Evolutionary conservation across 2,797 vertebrate genomes (phyloP).

Genomic region (Choloepus didactylus): DNA sequence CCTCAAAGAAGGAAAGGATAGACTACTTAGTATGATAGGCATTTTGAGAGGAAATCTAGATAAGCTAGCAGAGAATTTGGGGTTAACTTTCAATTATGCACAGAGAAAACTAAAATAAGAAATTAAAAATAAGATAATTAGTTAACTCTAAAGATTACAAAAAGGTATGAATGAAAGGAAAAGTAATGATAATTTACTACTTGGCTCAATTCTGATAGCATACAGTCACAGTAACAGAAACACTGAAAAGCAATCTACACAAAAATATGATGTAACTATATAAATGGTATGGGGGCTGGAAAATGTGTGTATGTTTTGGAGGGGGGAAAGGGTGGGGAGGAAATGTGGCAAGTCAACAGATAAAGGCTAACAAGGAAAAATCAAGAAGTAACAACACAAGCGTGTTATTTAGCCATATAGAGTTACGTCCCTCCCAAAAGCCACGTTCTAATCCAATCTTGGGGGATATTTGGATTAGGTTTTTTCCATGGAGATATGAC

Average conservation of each 20-base stretch:
- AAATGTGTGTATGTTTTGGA: background rate
- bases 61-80: background rate
- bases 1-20: background rate
- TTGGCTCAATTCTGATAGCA: background rate
- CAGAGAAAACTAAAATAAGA: background rate
- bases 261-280: background rate
- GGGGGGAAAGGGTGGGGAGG: background rate
- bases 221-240: background rate
- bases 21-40: background rate
- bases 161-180: background rate
- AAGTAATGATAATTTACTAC: background rate
- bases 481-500: too few species aligned
- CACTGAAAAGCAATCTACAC: background rate
- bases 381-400: background rate
- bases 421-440: too few species aligned
- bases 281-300: background rate
- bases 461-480: too few species aligned
- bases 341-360: background rate
- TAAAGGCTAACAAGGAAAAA: background rate
- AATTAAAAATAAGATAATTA: constrained; percentile 20
- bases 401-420: background rate
- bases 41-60: background rate
- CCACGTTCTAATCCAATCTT: too few species aligned
- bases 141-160: background rate
- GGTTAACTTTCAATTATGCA: background rate